Evolutionary conservation across 1,140 invertebrate genomes (phyloP), one percentile per base, ranked within the genome.

Genomic region (Leptinotarsa defecta): DNA sequence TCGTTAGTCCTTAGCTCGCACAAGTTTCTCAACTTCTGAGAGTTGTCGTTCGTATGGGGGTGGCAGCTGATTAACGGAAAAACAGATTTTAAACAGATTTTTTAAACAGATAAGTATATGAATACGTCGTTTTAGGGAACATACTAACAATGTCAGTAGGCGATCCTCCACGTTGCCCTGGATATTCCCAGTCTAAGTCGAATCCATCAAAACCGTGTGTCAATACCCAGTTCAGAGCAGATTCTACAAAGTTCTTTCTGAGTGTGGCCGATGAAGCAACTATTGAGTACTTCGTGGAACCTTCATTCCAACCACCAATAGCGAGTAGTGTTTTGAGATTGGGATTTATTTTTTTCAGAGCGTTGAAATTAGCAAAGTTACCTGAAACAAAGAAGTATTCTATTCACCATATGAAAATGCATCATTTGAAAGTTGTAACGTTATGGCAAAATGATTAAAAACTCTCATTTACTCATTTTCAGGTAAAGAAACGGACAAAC

Each of bases 101-200:
- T n/a, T n/a, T n/a, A n/a, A n/a, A n/a, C n/a, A n/a, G n/a, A n/a
- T 34, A 3, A 34, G 0, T 34, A 11, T 1, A 34, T 34, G 2
- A 34, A 2, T 34, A 34, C 8, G 11, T 34, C 11, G 11, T 22
- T 43, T 43, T 43, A 11, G 34, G 34, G 2, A 43, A 43, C 13
- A 22, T 57, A 76, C 52, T 75, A 74, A 79, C 88, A 75, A 63
- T 86, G 76, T 88, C 87, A 4, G 84, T 83, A 2, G 88, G 73
- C 11, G 86, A 85, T 2, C 91, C 89, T 65, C 92, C 92, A 62
- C 92, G 84, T 77, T 91, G 89, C 15, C 86, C 88, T 0, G 93
- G 94, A 81, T 94, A 94, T 76, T 95, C 93, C 94, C 94, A 95
- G 82, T 95, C 93, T 15, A 95, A 20, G 82, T 95, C 94, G 1